phyloP scores from a whole-genome alignment of 2,113 vertebrate species.

The Kobus ellipsiprymnus region DNA sequence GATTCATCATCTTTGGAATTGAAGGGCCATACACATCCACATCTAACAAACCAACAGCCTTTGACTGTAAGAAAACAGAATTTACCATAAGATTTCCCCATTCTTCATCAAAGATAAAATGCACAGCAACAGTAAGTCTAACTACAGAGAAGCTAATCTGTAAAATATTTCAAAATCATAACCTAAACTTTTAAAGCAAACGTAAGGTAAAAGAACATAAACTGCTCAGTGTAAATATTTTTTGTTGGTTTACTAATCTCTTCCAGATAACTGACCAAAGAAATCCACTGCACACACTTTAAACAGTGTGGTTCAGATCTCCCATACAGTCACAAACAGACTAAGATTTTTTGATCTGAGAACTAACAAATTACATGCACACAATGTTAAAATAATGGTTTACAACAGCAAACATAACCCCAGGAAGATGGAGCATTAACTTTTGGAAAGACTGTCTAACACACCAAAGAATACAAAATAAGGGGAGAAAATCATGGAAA shows the following conservation, averaged over 20 bases:
- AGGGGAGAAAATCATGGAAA: neutral
- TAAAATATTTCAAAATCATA: constrained; percentile 38
- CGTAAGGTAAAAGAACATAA: neutral
- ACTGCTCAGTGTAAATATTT: neutral
- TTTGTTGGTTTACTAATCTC: neutral
- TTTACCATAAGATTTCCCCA: neutral
- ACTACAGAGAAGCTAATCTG: neutral
- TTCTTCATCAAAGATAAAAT: neutral
- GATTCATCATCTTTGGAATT: constrained; percentile 96
- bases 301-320: neutral
- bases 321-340: neutral
- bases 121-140: neutral
- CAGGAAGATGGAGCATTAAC: neutral
- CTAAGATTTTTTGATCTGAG: neutral
- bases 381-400: constrained; percentile 24
- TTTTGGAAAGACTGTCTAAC: constrained; percentile 16
- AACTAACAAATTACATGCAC: constrained; percentile 6
- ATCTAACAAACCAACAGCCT: constrained; percentile 92
- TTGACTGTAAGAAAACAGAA: constrained; percentile 77
- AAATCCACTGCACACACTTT: neutral
- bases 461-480: constrained; percentile 1
- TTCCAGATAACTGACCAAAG: neutral
- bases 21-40: constrained; percentile 96
- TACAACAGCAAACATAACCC: neutral
- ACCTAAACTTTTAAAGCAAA: constrained; percentile 30